Conservation (phyloP, 2,797 vertebrate genomes). For the Anableps anableps region DNA sequence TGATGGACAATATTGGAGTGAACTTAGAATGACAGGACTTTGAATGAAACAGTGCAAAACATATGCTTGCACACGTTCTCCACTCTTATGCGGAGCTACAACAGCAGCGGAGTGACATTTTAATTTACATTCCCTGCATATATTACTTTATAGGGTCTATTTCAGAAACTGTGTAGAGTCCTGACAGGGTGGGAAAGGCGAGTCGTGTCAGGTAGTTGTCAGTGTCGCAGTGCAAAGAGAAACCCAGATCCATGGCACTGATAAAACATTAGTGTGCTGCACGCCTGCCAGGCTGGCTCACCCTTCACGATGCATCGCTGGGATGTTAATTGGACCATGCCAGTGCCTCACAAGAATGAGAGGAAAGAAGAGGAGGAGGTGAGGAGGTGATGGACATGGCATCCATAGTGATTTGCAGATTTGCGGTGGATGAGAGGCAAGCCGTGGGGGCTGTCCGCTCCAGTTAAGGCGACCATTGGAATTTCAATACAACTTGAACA, state of each 20-base stretch:
- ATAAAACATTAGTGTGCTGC: constrained; percentile 66
- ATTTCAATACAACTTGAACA: constrained; percentile 40
- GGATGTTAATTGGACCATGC: constrained; percentile 63
- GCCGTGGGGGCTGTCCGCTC: constrained; percentile 43
- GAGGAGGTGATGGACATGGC: constrained; percentile 34
- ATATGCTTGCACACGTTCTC: neutral
- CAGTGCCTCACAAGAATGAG: constrained; percentile 27
- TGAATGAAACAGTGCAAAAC: neutral
- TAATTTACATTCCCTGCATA: neutral
- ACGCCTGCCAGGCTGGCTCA: constrained; percentile 62
- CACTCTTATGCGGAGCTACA: neutral
- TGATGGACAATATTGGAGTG: neutral
- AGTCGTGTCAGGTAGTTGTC: constrained; percentile 52
- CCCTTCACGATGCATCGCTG: constrained; percentile 37
- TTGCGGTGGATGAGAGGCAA: constrained; percentile 44
- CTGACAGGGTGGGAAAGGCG: constrained; percentile 39
- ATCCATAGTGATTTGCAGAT: constrained; percentile 62
- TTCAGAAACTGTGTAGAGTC: constrained; percentile 20
- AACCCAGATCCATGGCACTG: constrained; percentile 57
- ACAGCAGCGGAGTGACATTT: neutral
- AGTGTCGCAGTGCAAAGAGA: constrained; percentile 51
- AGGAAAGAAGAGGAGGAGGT: neutral
- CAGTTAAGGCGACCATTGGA: constrained; percentile 39
- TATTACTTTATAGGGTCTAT: constrained; percentile 27
- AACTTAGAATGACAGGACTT: neutral